Evolutionary conservation across 2,797 vertebrate genomes (phyloP).

Genomic region (Saxicola maurus): DNA sequence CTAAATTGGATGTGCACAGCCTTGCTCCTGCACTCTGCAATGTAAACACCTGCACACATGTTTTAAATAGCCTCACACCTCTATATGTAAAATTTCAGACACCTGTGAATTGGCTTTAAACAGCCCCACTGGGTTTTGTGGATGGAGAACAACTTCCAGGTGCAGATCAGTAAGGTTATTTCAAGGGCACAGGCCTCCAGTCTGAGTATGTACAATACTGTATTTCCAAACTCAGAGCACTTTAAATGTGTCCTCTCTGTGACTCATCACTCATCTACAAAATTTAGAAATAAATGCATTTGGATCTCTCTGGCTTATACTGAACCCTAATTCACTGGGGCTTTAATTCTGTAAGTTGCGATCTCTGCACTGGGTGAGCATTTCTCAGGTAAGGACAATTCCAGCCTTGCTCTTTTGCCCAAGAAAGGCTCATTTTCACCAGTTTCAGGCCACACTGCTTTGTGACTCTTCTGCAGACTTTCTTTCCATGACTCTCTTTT

Average conservation of each 20-base stretch:
- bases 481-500: background rate
- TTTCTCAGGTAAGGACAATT: background rate
- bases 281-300: background rate
- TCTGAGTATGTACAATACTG: background rate
- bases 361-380: background rate
- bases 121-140: constrained; percentile 46
- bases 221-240: background rate
- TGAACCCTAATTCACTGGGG: background rate
- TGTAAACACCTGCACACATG: constrained; percentile 57
- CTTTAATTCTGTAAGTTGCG: background rate
- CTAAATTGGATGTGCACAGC: constrained; percentile 19
- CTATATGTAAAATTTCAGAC: constrained; percentile 56
- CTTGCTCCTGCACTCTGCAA: constrained; percentile 24
- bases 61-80: constrained; percentile 60
- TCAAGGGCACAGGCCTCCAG: constrained; percentile 11
- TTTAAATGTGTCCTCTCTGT: background rate
- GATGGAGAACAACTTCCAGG: constrained; percentile 51
- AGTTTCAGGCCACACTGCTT: background rate
- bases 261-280: background rate
- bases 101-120: constrained; percentile 51
- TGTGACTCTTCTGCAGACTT: background rate
- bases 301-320: background rate
- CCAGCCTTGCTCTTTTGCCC: background rate
- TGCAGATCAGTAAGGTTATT: constrained; percentile 46
- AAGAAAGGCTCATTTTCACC: background rate